Conservation (phyloP, 1,140 invertebrate genomes). For the Leptinotarsa undecemlineata region DNA sequence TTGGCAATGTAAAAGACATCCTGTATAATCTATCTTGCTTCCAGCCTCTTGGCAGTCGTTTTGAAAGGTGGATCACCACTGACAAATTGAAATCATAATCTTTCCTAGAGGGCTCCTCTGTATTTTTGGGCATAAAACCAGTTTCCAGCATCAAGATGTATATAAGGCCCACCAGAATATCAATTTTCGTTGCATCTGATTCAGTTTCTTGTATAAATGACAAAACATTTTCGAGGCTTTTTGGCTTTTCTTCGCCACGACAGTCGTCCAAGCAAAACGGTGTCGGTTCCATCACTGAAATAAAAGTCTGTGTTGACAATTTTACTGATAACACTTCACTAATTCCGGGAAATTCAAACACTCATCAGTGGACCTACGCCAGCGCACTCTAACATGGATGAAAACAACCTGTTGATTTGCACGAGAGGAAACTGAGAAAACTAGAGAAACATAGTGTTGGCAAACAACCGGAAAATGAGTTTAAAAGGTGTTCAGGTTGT, state of each 20-base stretch:
- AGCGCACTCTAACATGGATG: slow-evolving; percentile 16
- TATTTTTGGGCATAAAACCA: slow-evolving; percentile 47
- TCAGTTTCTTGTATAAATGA: slow-evolving; percentile 27
- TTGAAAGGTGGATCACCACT: slow-evolving; percentile 35
- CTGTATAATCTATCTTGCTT: slow-evolving; percentile 34
- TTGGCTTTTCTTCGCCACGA: slow-evolving; percentile 36
- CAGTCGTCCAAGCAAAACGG: slow-evolving; percentile 42
- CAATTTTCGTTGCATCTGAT: slow-evolving; percentile 33
- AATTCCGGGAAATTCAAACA: slow-evolving; percentile 10
- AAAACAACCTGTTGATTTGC: slow-evolving; percentile 45
- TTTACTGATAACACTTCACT: not conserved
- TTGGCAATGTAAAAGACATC: slow-evolving; percentile 37
- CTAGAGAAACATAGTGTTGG: not conserved
- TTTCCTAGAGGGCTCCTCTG: slow-evolving; percentile 19
- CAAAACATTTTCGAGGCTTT: slow-evolving; percentile 39
- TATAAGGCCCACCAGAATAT: slow-evolving; percentile 47
- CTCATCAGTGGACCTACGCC: slow-evolving; percentile 5
- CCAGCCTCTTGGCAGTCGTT: slow-evolving; percentile 35
- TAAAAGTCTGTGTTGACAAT: slow-evolving; percentile 33
- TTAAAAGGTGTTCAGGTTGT: not conserved
- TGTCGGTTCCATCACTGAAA: slow-evolving; percentile 48
- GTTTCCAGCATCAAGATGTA: slow-evolving; percentile 51
- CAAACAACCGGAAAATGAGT: not conserved
- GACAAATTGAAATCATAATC: slow-evolving; percentile 42
- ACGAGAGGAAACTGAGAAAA: not conserved